Evolutionary conservation across 1,140 invertebrate species (phyloP).

Genomic region (Ridgeia piscesae): DNA sequence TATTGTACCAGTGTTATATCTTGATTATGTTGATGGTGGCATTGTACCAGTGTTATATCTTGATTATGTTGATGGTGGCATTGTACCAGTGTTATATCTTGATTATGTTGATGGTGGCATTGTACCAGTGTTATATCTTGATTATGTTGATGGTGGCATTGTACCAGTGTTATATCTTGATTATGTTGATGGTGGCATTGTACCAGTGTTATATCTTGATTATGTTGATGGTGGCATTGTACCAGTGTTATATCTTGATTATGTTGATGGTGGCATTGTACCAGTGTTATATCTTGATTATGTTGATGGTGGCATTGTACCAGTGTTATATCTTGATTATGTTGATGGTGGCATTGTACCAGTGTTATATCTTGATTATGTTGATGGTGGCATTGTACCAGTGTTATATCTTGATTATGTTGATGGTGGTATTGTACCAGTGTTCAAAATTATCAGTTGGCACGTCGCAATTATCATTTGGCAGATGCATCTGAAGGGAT

Average conservation of each 20-base stretch:
- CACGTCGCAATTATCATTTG: background rate
- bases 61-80: background rate
- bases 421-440: background rate
- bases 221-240: background rate
- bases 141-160: background rate
- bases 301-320: background rate
- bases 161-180: background rate
- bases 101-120: background rate
- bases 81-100: background rate
- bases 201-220: background rate
- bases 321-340: background rate
- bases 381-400: background rate
- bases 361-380: background rate
- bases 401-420: background rate
- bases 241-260: background rate
- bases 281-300: background rate
- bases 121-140: background rate
- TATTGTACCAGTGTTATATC: background rate
- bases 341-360: background rate
- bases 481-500: background rate
- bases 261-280: background rate
- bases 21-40: background rate
- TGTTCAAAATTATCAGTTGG: background rate
- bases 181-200: background rate
- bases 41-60: background rate